phyloP scores from a whole-genome alignment of 2,113 vertebrate genomes.

The Catagonus wagneri region DNA sequence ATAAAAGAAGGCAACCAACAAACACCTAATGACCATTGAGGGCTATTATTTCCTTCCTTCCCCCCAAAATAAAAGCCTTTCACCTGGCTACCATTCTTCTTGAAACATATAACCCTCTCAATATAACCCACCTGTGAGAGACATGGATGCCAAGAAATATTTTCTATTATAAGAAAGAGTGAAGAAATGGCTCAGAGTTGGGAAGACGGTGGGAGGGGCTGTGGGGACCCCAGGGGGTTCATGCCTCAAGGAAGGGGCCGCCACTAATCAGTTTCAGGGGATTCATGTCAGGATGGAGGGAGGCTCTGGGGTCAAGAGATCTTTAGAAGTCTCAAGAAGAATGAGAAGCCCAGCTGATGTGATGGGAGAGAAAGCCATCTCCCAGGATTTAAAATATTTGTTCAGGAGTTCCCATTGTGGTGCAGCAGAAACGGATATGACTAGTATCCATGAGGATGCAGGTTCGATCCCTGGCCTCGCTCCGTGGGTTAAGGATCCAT shows the following conservation, averaged over 20 bases:
- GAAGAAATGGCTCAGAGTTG: background rate
- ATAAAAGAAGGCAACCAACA: background rate
- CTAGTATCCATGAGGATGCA: too few relatives aligned
- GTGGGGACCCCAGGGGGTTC: background rate
- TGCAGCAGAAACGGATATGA: too few relatives aligned
- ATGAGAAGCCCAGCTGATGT: background rate
- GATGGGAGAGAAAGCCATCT: background rate
- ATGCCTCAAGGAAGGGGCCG: background rate
- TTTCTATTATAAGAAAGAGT: background rate
- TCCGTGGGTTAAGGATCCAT: too few relatives aligned
- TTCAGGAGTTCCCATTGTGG: background rate
- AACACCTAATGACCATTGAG: background rate
- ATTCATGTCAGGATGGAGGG: background rate
- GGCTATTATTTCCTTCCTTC: background rate
- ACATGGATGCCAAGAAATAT: background rate
- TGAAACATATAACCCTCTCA: background rate
- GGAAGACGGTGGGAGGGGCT: background rate
- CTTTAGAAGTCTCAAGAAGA: background rate
- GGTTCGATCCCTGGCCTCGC: too few relatives aligned
- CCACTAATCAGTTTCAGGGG: background rate
- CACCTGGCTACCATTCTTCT: background rate
- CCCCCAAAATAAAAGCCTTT: background rate
- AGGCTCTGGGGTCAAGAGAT: background rate
- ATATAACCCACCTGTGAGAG: background rate
- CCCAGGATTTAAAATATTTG: slow-evolving; percentile 8